Evolutionary conservation across 2,797 vertebrate species (phyloP).

Genomic region (Amazonetta brasiliensis): DNA sequence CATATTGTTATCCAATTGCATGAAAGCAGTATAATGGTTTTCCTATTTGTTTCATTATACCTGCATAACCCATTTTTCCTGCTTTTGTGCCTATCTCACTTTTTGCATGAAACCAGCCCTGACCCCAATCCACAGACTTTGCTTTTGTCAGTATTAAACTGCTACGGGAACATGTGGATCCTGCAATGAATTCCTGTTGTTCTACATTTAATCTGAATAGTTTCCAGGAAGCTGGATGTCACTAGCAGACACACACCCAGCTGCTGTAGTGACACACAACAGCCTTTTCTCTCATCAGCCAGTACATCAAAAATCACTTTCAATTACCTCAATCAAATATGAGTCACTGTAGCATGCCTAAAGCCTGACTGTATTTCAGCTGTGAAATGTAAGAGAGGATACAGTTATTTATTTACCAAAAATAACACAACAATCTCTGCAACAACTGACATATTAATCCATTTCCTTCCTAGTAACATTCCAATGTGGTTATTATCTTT

Average conservation of each 20-base stretch:
- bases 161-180: background rate
- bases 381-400: background rate
- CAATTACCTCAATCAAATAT: background rate
- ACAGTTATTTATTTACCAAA: conserved; percentile 2
- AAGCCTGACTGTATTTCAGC: background rate
- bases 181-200: conserved; percentile 22
- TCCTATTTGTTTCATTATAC: background rate
- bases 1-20: background rate
- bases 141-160: conserved; percentile 40
- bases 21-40: background rate
- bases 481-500: background rate
- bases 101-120: background rate
- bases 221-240: background rate
- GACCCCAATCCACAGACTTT: background rate
- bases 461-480: background rate
- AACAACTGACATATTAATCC: background rate
- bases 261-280: background rate
- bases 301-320: background rate
- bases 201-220: background rate
- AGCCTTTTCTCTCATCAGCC: background rate
- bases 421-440: background rate
- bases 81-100: background rate
- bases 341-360: background rate
- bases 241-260: background rate
- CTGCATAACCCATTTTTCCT: background rate